Evolutionary conservation across 2,888 invertebrate species (phyloP), one percentile per base, ranked within the genome.

Genomic region (Agrotis clavis): DNA sequence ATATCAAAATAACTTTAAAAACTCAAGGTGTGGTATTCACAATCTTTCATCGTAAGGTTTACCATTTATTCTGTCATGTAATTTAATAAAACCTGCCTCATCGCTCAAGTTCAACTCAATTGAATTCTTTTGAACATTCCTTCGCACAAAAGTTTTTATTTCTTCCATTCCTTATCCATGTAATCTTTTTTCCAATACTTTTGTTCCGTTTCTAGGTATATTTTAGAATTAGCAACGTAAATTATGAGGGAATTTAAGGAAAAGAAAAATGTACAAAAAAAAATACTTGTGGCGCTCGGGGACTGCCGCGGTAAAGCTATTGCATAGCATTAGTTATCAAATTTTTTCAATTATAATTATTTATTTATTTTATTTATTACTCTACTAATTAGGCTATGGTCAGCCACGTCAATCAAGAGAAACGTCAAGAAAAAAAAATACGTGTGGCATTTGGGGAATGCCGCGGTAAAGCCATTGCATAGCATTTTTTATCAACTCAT

Each of bases 151-250:
- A 80, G 65, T 79, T 79, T 77, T 79, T 80, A 75, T 80, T 54
- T 41, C 78, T 35, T 4, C 57, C 75, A 66, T 78, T 75, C 47
- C 19, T 63, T 75, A 78, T 69, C 81, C 30, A 6, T 47, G 45
- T 79, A 80, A 79, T 79, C 78, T 80, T 80, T 75, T 80, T 65
- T 60, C 76, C 76, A 60, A 80, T 79, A 79, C 81, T 75, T 69
- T 75, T 80, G 76, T 78, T 75, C 69, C 65, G 62, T 69, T 74
- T 75, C n/a, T 63, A 69, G 68, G 50, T 80, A 80, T 75, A 54
- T 63, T 79, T 69, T 63, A 63, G 54, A 75, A 78, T 69, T 63
- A 54, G 76, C 76, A 53, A 70, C 66, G 66, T 70, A 69, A 75
- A 78, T 75, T 60, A 66, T 51, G 9, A 60, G n/a, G 1, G 1